Evolutionary conservation across 1,140 invertebrate genomes (phyloP).

Genomic region (Anagrus nilaparvatae): DNA sequence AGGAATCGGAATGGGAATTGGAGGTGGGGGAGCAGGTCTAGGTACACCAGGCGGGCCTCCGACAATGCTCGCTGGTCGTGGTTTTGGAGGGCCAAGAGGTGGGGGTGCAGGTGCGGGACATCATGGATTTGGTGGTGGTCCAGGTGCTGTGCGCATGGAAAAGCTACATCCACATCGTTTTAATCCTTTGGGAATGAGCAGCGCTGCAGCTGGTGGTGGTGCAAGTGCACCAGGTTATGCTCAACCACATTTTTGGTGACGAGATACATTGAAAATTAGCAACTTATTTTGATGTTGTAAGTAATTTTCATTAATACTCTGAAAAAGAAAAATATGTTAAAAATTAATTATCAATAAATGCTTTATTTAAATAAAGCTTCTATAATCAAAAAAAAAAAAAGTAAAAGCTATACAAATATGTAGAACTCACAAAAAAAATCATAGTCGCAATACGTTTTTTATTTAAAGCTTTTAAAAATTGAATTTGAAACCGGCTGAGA

Average conservation of each 20-base stretch:
- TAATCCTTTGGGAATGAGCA: constrained; percentile 41
- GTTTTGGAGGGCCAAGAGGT: constrained; percentile 26
- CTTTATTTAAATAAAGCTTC: background rate
- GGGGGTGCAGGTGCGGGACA: constrained; percentile 28
- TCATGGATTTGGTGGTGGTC: constrained; percentile 33
- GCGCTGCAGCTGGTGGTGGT: constrained; percentile 23
- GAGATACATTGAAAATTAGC: background rate
- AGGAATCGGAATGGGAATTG: constrained; percentile 16
- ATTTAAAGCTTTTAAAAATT: no score
- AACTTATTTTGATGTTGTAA: constrained; percentile 3
- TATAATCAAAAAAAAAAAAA: background rate
- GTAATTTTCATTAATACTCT: background rate
- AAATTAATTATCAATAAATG: background rate
- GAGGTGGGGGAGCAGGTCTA: constrained; percentile 23
- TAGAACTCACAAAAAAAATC: no score
- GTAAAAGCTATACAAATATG: background rate
- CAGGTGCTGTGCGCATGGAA: constrained; percentile 42
- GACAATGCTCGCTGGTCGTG: constrained; percentile 25
- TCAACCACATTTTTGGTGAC: constrained; percentile 42
- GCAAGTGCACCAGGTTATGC: constrained; percentile 33
- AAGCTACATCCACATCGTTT: constrained; percentile 41
- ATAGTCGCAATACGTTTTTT: no score
- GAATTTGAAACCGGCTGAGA: no score
- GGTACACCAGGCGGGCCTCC: constrained; percentile 24
- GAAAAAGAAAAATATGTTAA: background rate